A percentile compares a stretch with the other conserved stretches of the same genome.
phyloP scores from a whole-genome alignment of 2,888 invertebrate genomes.

The Chloroclysta siterata region DNA sequence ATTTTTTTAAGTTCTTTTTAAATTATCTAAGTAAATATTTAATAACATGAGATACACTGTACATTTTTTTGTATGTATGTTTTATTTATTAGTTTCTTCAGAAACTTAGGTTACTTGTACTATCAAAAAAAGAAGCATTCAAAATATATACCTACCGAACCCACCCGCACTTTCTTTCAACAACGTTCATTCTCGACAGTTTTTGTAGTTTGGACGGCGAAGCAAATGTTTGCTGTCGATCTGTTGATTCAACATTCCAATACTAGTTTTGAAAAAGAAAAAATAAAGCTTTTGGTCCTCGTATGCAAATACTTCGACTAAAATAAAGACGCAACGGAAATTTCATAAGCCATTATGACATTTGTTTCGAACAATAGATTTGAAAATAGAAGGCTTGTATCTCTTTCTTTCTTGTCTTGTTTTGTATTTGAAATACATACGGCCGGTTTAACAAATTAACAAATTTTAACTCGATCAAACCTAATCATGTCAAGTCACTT shows the following conservation, averaged over 20 bases:
- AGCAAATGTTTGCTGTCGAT: constrained; percentile 67
- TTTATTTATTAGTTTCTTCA: too few relatives aligned
- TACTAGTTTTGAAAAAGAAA: constrained; percentile 47
- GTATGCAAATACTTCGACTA: constrained; percentile 42
- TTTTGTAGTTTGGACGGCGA: constrained; percentile 33
- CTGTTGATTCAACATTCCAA: constrained; percentile 58
- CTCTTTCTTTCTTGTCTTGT: not conserved
- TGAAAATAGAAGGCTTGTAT: constrained; percentile 15
- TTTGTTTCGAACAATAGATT: constrained; percentile 14
- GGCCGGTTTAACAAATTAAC: too few relatives aligned
- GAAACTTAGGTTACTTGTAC: too few relatives aligned
- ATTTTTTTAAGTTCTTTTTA: too few relatives aligned
- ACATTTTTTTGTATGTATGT: too few relatives aligned
- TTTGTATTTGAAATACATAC: too few relatives aligned
- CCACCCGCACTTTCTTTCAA: constrained; percentile 1
- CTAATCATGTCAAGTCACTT: too few relatives aligned
- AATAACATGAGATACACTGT: too few relatives aligned
- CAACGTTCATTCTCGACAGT: constrained; percentile 16
- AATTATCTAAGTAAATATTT: too few relatives aligned
- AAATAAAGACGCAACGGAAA: constrained; percentile 14
- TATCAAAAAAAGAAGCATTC: not conserved
- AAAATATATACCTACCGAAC: constrained; percentile 41
- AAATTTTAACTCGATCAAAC: too few relatives aligned
- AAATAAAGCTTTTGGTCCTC: constrained; percentile 42
- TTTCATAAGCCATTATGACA: constrained; percentile 14